A percentile compares a stretch with the other conserved stretches of the same genome.
phyloP scores from a whole-genome alignment of 2,113 vertebrate species.

The Paradisaea rubra region DNA sequence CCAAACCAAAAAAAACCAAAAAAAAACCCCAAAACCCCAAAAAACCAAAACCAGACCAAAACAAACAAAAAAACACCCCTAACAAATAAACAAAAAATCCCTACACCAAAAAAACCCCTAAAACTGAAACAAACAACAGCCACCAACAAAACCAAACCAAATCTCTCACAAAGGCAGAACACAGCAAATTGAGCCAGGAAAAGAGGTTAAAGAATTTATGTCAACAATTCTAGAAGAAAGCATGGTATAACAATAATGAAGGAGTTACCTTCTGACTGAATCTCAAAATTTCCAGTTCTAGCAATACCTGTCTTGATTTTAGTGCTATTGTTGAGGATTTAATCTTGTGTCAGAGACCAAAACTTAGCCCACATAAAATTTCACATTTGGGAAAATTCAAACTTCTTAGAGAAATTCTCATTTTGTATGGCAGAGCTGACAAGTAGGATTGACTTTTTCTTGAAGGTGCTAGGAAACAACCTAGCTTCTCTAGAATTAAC shows the following conservation, averaged over 20 bases:
- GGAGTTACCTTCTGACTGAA: not conserved
- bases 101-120: accelerated
- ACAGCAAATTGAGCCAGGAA: not conserved
- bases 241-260: not conserved
- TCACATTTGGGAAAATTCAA: not conserved
- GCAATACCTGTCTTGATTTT: not conserved
- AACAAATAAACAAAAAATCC: not conserved
- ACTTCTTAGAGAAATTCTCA: not conserved
- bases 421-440: not conserved
- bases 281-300: not conserved
- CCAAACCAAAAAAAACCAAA: not conserved
- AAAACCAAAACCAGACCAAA: not conserved
- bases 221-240: not conserved
- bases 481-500: not conserved
- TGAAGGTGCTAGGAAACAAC: not conserved
- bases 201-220: not conserved
- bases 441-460: not conserved
- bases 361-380: not conserved
- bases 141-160: not conserved
- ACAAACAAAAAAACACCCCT: not conserved
- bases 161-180: not conserved
- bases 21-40: not conserved
- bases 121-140: not conserved
- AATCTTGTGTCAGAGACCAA: not conserved
- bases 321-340: not conserved